A percentile compares a stretch with the other conserved stretches of the same genome.
phyloP scores from a whole-genome alignment of 2,113 vertebrate genomes.

The Tonatia bakeri region DNA sequence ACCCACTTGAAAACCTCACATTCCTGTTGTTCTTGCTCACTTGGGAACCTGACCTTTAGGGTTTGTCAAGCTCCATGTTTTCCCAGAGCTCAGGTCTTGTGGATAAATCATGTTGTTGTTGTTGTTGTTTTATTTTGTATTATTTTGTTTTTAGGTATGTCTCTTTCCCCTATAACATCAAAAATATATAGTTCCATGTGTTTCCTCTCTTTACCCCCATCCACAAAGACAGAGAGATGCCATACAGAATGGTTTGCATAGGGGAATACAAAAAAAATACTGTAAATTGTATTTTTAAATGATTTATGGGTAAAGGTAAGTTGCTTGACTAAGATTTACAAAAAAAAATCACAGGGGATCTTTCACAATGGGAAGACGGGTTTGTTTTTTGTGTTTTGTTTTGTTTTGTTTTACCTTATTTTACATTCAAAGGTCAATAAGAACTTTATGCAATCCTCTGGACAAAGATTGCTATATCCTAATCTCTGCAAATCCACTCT shows the following conservation, averaged over 20 bases:
- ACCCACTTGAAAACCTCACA: background rate
- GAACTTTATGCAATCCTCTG: slow-evolving; percentile 78
- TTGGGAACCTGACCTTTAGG: background rate
- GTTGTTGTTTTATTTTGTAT: too few species aligned
- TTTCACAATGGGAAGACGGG: slow-evolving; percentile 64
- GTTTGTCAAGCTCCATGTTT: slow-evolving; percentile 32
- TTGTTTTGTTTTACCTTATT: slow-evolving; percentile 61
- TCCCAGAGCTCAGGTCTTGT: slow-evolving; percentile 23
- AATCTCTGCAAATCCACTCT: slow-evolving; percentile 83
- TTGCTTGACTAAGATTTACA: slow-evolving; percentile 35
- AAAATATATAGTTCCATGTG: background rate
- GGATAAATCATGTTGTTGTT: background rate
- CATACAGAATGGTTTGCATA: background rate
- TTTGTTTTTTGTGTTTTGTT: too few species aligned
- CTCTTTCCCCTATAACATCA: background rate
- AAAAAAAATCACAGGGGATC: slow-evolving; percentile 72
- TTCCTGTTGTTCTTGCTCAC: slow-evolving; percentile 30
- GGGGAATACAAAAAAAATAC: slow-evolving; percentile 42
- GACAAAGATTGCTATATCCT: slow-evolving; percentile 78
- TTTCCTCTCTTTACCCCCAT: accelerated
- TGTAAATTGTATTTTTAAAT: slow-evolving; percentile 45
- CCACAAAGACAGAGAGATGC: background rate
- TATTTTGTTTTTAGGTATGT: background rate
- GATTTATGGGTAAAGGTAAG: slow-evolving; percentile 33
- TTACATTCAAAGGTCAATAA: slow-evolving; percentile 78